Conservation (phyloP, 2,888 invertebrate species). For the Xanthia icteritia region DNA sequence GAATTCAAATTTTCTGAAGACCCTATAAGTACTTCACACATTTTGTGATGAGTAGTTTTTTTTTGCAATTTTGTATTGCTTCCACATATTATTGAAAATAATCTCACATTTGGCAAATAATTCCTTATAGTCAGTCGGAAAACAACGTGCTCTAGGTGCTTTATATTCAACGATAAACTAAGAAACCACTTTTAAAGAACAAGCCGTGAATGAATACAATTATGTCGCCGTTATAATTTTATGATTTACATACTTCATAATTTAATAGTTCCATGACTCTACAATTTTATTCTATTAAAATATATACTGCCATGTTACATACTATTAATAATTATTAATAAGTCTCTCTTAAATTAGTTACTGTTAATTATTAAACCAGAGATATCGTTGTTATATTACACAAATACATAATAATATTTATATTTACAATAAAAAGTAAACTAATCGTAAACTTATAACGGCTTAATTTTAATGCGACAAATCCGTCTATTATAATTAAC, state of each 20-base stretch:
- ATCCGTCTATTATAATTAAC: slow-evolving; percentile 59
- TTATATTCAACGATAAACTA: slow-evolving; percentile 59
- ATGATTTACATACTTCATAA: slow-evolving; percentile 46
- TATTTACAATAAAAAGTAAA: slow-evolving; percentile 50
- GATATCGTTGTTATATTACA: slow-evolving; percentile 57
- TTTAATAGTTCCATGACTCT: slow-evolving; percentile 34
- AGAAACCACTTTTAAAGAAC: slow-evolving; percentile 46
- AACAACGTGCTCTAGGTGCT: slow-evolving; percentile 68
- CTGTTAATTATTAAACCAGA: slow-evolving; percentile 56
- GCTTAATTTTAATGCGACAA: slow-evolving; percentile 60
- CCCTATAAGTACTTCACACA: slow-evolving; percentile 24
- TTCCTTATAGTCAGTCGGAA: slow-evolving; percentile 48
- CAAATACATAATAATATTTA: slow-evolving; percentile 42
- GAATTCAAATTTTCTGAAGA: slow-evolving; percentile 21
- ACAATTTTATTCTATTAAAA: slow-evolving; percentile 44
- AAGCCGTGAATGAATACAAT: slow-evolving; percentile 45
- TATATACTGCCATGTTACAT: slow-evolving; percentile 55
- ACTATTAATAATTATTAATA: slow-evolving; percentile 44
- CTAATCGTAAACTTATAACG: slow-evolving; percentile 64
- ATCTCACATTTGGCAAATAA: slow-evolving; percentile 84
- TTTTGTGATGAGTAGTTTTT: slow-evolving; percentile 17
- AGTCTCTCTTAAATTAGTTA: slow-evolving; percentile 44
- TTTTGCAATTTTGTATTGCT: slow-evolving; percentile 80
- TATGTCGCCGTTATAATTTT: slow-evolving; percentile 61
- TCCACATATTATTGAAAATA: slow-evolving; percentile 88